A percentile compares a stretch with the other conserved stretches of the same genome.
Evolutionary conservation across 1,140 invertebrate species (phyloP).

Genomic region (Drosophila carrolli): DNA sequence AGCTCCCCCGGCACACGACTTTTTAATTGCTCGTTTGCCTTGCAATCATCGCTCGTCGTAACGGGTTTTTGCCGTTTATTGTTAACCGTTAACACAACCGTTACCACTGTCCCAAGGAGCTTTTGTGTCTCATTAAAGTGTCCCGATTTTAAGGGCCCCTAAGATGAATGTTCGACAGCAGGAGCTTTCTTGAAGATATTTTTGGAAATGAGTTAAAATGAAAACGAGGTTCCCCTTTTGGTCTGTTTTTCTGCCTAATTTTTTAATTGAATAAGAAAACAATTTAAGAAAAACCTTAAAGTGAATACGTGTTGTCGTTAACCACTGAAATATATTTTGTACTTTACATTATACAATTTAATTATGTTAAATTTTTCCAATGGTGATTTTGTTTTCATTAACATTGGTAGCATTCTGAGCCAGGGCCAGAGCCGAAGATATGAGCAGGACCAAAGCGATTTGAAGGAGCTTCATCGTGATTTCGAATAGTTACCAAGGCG

Average conservation of each 20-base stretch:
- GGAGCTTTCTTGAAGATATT: constrained; percentile 3
- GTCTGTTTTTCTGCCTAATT: too few species aligned
- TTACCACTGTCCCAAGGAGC: constrained; percentile 34
- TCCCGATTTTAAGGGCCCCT: constrained; percentile 50
- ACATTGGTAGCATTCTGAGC: not conserved
- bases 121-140: constrained; percentile 52
- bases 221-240: too few species aligned
- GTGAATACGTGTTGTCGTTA: too few species aligned
- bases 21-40: constrained; percentile 81
- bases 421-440: not conserved
- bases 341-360: too few species aligned
- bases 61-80: constrained; percentile 74
- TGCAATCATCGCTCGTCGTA: constrained; percentile 76
- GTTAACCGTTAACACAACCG: constrained; percentile 45
- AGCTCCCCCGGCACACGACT: constrained; percentile 50
- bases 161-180: not conserved
- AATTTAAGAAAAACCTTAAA: too few species aligned
- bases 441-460: constrained; percentile 1
- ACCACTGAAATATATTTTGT: too few species aligned
- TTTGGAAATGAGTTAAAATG: not conserved
- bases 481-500: not conserved
- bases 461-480: not conserved
- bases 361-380: not conserved
- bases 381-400: not conserved
- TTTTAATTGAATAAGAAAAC: too few species aligned